Evolutionary conservation across 2,113 vertebrate species (phyloP).

Genomic region (Antennarius striatus): DNA sequence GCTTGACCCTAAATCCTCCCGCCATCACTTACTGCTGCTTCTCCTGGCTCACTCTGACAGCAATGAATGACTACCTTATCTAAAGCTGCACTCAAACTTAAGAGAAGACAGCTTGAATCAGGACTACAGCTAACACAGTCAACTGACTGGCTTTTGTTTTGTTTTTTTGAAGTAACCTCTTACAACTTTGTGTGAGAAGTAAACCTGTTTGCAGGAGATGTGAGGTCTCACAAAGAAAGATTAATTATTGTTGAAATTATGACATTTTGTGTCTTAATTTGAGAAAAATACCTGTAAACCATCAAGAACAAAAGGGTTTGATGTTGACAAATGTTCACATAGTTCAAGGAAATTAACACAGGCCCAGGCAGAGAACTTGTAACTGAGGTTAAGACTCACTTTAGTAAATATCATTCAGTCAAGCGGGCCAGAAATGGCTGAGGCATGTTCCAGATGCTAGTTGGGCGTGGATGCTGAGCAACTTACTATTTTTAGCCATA

Average conservation of each 20-base stretch:
- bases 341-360: neutral
- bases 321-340: no score
- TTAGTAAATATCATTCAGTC: slow-evolving; percentile 47
- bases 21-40: slow-evolving; percentile 37
- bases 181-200: neutral
- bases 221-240: no score
- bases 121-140: slow-evolving; percentile 12
- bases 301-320: no score
- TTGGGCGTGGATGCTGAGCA: slow-evolving; percentile 60
- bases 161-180: neutral
- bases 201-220: no score
- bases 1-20: slow-evolving; percentile 38
- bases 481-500: slow-evolving; percentile 68
- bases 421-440: slow-evolving; percentile 17
- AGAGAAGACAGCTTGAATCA: slow-evolving; percentile 12
- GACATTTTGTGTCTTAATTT: no score
- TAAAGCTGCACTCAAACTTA: neutral
- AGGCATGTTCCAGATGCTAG: slow-evolving; percentile 62
- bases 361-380: slow-evolving; percentile 14
- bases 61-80: slow-evolving; percentile 19
- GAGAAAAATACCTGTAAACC: no score
- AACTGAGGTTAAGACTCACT: slow-evolving; percentile 53
- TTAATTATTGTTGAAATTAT: no score
- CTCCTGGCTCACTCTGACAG: slow-evolving; percentile 19
- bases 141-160: neutral